Evolutionary conservation across 2,888 invertebrate genomes (phyloP), one percentile per base, ranked within the genome.

Genomic region (Spicauda simplicius): DNA sequence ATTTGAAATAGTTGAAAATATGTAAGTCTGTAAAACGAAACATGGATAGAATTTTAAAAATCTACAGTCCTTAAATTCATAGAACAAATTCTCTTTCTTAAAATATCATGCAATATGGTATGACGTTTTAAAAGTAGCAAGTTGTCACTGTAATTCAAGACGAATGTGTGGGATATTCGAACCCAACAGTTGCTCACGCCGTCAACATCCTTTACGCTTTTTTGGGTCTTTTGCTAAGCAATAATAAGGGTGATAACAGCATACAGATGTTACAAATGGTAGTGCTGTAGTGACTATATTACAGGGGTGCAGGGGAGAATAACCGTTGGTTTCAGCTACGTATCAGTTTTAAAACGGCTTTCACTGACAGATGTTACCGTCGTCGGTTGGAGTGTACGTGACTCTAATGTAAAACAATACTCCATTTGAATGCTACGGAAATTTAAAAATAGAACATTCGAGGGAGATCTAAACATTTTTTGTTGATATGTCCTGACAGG

Each of bases 331-430:
- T 82, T 80, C 82, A 82, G 79, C 76, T 78, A 78, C 79, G 84
- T 84, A 86, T 85, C 82, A 83, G 79, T 84, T 87, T 82, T 82
- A 81, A 83, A 82, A 80, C 77, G 75, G 80, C 82, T 80, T 80
- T 78, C 79, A 73, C 74, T 84, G 85, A 87, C 90, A 90, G 84
- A 88, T 88, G 88, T 80, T 80, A 72, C 79, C 77, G 78, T 74
- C 77, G 71, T 69, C 66, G 61, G 59, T 65, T 73, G 73, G 66
- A 56, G 67, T 68, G 72, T 82, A 88, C 89, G 88, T 90, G 89
- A 86, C 86, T 80, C 72, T 71, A 83, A 83, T 89, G 79, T 84
- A 82, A 86, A 88, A 84, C 80, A 84, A 84, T 75, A 74, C 74
- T 66, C 69, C 57, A 68, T 74, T 75, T 75, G 73, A 75, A 77